These are phyloP conservation scores for Drosophila tani DNA, from an alignment of 1,140 invertebrate genomes.

Conservation along the genomic window DNA sequence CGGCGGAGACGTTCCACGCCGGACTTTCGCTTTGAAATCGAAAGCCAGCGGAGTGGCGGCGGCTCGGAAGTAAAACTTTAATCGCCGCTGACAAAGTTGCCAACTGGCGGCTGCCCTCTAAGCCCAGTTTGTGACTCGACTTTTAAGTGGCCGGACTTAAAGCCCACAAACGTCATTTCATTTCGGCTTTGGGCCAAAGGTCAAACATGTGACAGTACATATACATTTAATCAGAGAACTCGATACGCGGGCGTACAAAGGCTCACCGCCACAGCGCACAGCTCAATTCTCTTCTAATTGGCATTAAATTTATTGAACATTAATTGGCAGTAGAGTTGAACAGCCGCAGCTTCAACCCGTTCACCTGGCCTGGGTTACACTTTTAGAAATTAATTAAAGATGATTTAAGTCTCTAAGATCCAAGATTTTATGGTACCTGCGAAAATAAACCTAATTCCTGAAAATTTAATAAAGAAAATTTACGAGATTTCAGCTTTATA, in stretches of 20 bases:
- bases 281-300: constrained; percentile 38
- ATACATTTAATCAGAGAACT: not conserved
- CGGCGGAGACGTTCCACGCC: not conserved
- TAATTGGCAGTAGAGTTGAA: constrained; percentile 33
- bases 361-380: constrained; percentile 5
- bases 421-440: no score
- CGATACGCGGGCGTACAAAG: constrained; percentile 3
- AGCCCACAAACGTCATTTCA: constrained; percentile 21
- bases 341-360: constrained; percentile 4
- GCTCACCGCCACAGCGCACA: not conserved
- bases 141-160: constrained; percentile 40
- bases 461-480: not conserved
- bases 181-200: constrained; percentile 39
- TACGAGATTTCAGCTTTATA: not conserved
- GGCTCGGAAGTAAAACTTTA: constrained; percentile 15
- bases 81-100: constrained; percentile 40
- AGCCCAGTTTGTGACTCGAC: constrained; percentile 40
- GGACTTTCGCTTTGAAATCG: constrained; percentile 44
- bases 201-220: constrained; percentile 36
- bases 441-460: not conserved
- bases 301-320: constrained; percentile 37
- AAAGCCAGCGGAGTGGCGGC: constrained; percentile 8
- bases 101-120: constrained; percentile 20
- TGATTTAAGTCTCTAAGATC: constrained; percentile 2
- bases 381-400: constrained; percentile 8